phyloP scores from a whole-genome alignment of 1,140 invertebrate species.

The Solen grandis region DNA sequence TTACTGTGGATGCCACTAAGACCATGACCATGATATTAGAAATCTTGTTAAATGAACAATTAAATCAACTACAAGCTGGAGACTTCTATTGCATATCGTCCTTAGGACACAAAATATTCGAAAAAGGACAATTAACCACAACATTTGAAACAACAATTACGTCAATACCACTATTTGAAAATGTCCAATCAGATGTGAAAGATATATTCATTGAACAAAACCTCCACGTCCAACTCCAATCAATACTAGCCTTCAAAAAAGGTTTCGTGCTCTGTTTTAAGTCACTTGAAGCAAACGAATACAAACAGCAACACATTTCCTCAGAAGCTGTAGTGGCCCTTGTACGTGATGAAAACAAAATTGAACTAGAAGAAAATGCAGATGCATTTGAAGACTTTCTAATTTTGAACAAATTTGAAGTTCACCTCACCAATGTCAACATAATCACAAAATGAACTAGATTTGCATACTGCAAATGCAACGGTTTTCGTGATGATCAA shows the following conservation, averaged over 20 bases:
- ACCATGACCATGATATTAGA: too few species aligned
- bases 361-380: neutral
- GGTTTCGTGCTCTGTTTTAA: neutral
- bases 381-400: constrained; percentile 18
- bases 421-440: neutral
- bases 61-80: too few species aligned
- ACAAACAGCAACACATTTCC: constrained; percentile 1
- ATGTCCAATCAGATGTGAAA: constrained; percentile 2
- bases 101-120: neutral
- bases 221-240: constrained; percentile 1
- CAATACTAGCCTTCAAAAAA: neutral
- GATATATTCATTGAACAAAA: neutral
- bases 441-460: constrained; percentile 3
- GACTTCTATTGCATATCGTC: constrained; percentile 11
- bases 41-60: too few species aligned
- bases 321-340: constrained; percentile 2
- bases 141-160: neutral
- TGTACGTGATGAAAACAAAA: neutral
- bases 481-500: too few species aligned
- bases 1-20: too few species aligned
- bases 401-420: constrained; percentile 4
- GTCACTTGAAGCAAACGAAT: constrained; percentile 1
- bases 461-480: too few species aligned
- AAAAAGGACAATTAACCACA: constrained; percentile 5
- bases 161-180: constrained; percentile 7